phyloP scores from a whole-genome alignment of 2,888 invertebrate species.

The Disparrhopalites patrizii region DNA sequence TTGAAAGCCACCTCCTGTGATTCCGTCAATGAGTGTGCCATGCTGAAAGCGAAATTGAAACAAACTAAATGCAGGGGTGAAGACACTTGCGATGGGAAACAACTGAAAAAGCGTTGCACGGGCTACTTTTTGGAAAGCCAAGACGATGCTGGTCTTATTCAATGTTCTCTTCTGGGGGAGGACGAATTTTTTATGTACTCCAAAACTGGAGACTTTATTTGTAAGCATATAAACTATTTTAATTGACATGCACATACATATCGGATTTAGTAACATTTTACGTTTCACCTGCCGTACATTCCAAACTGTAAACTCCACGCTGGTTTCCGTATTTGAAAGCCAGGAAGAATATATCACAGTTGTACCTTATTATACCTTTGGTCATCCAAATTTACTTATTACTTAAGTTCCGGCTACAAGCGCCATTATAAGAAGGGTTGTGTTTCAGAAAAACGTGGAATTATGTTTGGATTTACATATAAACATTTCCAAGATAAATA shows the following conservation, averaged over 20 bases:
- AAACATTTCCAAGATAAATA: no score
- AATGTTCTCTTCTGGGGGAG: slow-evolving; percentile 16
- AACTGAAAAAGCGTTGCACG: slow-evolving; percentile 18
- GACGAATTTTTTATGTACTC: slow-evolving; percentile 16
- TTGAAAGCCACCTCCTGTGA: slow-evolving; percentile 33
- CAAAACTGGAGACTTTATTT: slow-evolving; percentile 6
- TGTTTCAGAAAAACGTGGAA: no score
- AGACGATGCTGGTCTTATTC: slow-evolving; percentile 27
- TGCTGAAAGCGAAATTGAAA: slow-evolving; percentile 3
- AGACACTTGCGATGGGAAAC: slow-evolving; percentile 7
- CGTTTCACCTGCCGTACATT: background rate
- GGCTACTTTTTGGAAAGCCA: slow-evolving; percentile 26
- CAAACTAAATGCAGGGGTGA: background rate
- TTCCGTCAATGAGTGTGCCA: slow-evolving; percentile 32
- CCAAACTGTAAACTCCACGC: background rate
- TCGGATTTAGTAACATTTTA: background rate
- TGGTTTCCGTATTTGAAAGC: no score
- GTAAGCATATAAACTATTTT: slow-evolving; percentile 2
- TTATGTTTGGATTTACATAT: no score
- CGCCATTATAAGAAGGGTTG: no score
- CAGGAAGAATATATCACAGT: no score
- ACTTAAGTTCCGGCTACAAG: no score
- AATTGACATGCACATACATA: background rate
- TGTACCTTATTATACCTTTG: no score
- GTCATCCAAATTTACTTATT: no score